Evolutionary conservation across 2,113 vertebrate species (phyloP).

Genomic region (Rhinolophus ferrumequinum): DNA sequence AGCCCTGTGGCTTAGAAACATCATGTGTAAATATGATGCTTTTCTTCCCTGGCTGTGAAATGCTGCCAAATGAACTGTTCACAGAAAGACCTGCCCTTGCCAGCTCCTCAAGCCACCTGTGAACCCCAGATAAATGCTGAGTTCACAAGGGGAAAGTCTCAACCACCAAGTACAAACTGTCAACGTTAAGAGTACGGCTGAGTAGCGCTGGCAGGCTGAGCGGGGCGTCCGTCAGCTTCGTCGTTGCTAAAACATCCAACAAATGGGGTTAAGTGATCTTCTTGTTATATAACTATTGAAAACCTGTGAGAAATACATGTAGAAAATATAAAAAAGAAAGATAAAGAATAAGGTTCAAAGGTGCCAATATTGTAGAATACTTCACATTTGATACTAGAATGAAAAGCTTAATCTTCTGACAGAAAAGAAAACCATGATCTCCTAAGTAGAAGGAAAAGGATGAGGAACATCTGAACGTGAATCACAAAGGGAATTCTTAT

Average conservation of each 20-base stretch:
- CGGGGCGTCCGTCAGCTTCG: not conserved
- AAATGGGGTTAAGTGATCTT: not conserved
- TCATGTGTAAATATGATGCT: not conserved
- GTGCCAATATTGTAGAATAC: not conserved
- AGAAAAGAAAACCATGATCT: not conserved
- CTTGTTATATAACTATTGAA: not conserved
- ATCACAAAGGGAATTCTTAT: not conserved
- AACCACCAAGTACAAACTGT: not conserved
- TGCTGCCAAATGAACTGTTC: slow-evolving; percentile 7
- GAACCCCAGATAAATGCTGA: not conserved
- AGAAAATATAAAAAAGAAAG: not conserved
- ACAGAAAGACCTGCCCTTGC: not conserved
- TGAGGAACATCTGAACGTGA: not conserved
- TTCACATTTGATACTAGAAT: not conserved
- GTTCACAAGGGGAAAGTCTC: not conserved
- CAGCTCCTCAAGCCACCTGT: not conserved
- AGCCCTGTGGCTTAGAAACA: not conserved
- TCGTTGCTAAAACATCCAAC: not conserved
- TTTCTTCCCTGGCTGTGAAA: slow-evolving; percentile 13
- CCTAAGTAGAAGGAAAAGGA: not conserved
- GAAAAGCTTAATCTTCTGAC: not conserved
- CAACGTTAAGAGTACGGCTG: not conserved
- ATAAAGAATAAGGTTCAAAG: not conserved
- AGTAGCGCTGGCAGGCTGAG: not conserved
- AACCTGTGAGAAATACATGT: not conserved